These are phyloP conservation scores for Galerucella nymphaeae DNA, from an alignment of 2,888 invertebrate species.

Conservation along the genomic window DNA sequence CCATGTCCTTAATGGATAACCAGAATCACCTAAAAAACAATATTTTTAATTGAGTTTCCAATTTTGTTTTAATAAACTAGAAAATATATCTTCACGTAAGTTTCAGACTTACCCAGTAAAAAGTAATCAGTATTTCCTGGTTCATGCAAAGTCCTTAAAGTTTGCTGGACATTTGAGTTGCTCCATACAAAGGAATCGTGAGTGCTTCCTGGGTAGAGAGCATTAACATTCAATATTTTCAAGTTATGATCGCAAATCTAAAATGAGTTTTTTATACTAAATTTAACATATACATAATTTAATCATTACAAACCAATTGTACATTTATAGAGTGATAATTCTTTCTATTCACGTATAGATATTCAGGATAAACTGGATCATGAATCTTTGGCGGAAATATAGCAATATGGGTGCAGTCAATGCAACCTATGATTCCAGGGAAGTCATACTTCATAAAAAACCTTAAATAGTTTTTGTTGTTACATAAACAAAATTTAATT, in stretches of 20 bases:
- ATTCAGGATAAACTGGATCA: not conserved
- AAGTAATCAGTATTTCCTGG: not conserved
- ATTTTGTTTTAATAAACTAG: not conserved
- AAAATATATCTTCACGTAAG: too few relatives aligned
- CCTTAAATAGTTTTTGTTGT: not conserved
- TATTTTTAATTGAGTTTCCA: not conserved
- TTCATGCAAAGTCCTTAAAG: too few relatives aligned
- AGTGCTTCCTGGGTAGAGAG: slow-evolving; percentile 19
- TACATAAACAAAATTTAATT: not conserved
- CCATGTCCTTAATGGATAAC: slow-evolving; percentile 1
- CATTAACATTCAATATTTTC: slow-evolving; percentile 22
- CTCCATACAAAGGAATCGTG: slow-evolving; percentile 15
- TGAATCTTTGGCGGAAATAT: not conserved
- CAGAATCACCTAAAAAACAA: slow-evolving; percentile 10
- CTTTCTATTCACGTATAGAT: slow-evolving; percentile 16
- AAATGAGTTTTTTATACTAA: not conserved
- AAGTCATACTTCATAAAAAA: not conserved
- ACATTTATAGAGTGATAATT: slow-evolving; percentile 23
- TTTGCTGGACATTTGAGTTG: not conserved
- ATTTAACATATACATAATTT: not conserved
- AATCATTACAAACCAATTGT: slow-evolving; percentile 9
- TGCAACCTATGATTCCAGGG: slow-evolving; percentile 1
- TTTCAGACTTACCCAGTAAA: not conserved
- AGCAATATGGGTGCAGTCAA: slow-evolving; percentile 8
- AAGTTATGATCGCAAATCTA: slow-evolving; percentile 13